A percentile compares a stretch with the other conserved stretches of the same genome.
These are phyloP conservation scores for Dreissena rostriformis DNA, from an alignment of 1,140 invertebrate species.

Conservation along the genomic window DNA sequence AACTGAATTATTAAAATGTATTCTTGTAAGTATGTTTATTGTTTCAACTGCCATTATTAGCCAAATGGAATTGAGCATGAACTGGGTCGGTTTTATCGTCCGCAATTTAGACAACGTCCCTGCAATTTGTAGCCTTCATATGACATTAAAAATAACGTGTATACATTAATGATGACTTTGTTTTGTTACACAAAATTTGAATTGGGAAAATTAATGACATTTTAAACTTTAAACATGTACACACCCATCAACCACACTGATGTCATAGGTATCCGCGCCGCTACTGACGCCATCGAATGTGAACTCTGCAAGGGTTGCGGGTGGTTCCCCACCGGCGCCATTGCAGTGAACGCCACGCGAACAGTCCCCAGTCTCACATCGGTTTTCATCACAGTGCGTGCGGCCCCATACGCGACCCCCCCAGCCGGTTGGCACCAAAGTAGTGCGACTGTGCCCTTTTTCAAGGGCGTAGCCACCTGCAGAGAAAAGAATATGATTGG, in stretches of 20 bases:
- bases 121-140: too few relatives aligned
- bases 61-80: too few relatives aligned
- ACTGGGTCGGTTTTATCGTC: too few relatives aligned
- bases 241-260: conserved; percentile 81
- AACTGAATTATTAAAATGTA: background rate
- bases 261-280: conserved; percentile 81
- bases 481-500: background rate
- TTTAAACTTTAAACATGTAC: background rate
- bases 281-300: conserved; percentile 74
- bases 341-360: conserved; percentile 75
- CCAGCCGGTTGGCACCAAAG: conserved; percentile 64
- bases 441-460: background rate
- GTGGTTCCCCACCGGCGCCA: conserved; percentile 81
- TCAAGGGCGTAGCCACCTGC: conserved; percentile 15
- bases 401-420: conserved; percentile 79
- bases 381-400: conserved; percentile 77
- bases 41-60: too few relatives aligned
- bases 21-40: background rate
- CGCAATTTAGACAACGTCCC: background rate
- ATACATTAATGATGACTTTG: background rate
- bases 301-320: conserved; percentile 81
- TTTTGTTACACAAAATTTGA: background rate
- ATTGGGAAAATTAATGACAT: background rate
- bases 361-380: conserved; percentile 81
- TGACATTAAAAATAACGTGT: too few relatives aligned